phyloP scores from a whole-genome alignment of 1,140 invertebrate species.

The Aphaenogaster ashmeadi region DNA sequence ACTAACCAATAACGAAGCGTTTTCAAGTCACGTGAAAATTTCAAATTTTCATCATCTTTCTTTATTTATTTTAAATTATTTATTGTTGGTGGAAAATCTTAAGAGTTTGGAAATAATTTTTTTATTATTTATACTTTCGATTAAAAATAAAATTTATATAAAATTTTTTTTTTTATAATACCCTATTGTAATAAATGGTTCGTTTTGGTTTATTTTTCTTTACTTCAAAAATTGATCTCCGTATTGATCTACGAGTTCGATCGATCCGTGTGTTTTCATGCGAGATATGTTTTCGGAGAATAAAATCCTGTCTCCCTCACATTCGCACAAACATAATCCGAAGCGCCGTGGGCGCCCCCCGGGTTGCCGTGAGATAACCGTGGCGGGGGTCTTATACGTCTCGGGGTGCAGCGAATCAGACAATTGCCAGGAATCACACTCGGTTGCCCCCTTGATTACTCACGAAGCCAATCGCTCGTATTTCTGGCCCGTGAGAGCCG shows the following conservation, averaged over 20 bases:
- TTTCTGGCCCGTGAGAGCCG: slow-evolving; percentile 33
- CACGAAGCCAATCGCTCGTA: slow-evolving; percentile 63
- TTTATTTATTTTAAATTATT: no score
- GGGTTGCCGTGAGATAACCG: slow-evolving; percentile 20
- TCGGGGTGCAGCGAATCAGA: slow-evolving; percentile 56
- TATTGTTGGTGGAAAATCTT: no score
- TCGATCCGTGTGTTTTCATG: neutral
- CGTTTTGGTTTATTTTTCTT: neutral
- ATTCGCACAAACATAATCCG: slow-evolving; percentile 17
- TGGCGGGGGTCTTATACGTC: neutral
- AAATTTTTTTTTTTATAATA: no score
- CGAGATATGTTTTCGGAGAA: slow-evolving; percentile 5
- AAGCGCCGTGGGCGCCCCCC: neutral
- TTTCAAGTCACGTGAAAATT: no score
- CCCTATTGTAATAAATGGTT: no score
- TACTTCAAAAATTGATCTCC: neutral
- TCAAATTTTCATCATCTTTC: no score
- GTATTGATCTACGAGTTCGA: neutral
- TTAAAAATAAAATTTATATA: no score
- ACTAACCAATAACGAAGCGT: no score
- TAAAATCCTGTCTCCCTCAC: neutral
- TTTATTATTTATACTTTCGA: no score
- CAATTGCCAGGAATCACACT: slow-evolving; percentile 64
- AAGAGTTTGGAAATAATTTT: no score
- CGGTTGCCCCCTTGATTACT: slow-evolving; percentile 61